A percentile compares a stretch with the other conserved stretches of the same genome.
phyloP scores from a whole-genome alignment of 2,888 invertebrate genomes.

The Carcina quercana region DNA sequence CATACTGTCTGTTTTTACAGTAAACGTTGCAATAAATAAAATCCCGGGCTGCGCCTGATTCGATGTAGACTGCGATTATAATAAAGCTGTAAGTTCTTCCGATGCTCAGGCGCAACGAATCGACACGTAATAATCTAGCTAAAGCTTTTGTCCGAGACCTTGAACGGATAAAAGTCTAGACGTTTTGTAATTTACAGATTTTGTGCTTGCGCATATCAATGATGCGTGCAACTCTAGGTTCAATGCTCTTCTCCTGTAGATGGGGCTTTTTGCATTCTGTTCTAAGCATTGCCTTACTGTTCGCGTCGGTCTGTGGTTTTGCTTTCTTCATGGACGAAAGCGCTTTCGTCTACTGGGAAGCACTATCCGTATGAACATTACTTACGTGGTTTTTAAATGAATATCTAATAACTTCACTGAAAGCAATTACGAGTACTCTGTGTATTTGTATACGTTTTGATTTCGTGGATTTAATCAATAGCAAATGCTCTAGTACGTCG shows the following conservation, averaged over 20 bases:
- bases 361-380: too few relatives aligned
- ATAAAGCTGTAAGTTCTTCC: constrained; percentile 18
- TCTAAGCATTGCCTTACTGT: constrained; percentile 27
- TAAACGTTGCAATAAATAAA: constrained; percentile 4
- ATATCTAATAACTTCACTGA: too few relatives aligned
- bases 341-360: too few relatives aligned
- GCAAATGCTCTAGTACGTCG: too few relatives aligned
- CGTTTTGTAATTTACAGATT: constrained; percentile 61
- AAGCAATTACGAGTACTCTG: too few relatives aligned
- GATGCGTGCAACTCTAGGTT: constrained; percentile 56
- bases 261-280: constrained; percentile 36
- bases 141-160: constrained; percentile 43
- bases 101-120: constrained; percentile 48
- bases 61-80: constrained; percentile 36
- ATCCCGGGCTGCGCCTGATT: constrained; percentile 31
- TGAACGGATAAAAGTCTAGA: constrained; percentile 61
- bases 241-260: constrained; percentile 50
- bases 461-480: too few relatives aligned
- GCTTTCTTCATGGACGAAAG: too few relatives aligned
- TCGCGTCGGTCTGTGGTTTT: too few relatives aligned
- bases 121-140: constrained; percentile 30
- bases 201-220: constrained; percentile 64
- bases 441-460: too few relatives aligned
- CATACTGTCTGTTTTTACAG: constrained; percentile 4
- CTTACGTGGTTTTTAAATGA: too few relatives aligned